Evolutionary conservation across 2,113 vertebrate genomes (phyloP).

Genomic region (Chelonoidis abingdonii): DNA sequence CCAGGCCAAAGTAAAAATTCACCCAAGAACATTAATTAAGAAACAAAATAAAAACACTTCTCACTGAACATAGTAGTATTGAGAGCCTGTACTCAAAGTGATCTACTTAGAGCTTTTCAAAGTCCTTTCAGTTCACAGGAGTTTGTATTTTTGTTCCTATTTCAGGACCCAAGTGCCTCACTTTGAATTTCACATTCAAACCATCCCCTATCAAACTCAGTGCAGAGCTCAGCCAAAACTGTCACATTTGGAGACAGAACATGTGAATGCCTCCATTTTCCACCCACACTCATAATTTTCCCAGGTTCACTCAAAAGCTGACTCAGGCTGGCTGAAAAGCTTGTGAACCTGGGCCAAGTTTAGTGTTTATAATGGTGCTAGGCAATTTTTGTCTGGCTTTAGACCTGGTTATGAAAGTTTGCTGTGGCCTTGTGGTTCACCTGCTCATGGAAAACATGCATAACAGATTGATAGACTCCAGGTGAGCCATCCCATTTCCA

Average conservation of each 20-base stretch:
- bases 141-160: background rate
- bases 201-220: background rate
- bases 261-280: background rate
- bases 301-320: background rate
- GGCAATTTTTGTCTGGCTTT: background rate
- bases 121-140: background rate
- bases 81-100: fast-evolving
- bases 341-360: background rate
- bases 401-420: background rate
- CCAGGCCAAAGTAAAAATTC: background rate
- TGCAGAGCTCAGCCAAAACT: background rate
- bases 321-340: background rate
- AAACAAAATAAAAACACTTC: background rate
- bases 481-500: background rate
- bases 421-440: background rate
- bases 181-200: background rate
- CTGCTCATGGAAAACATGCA: background rate
- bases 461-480: background rate
- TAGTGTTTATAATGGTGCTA: background rate
- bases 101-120: background rate
- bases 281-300: background rate
- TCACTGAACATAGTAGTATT: background rate
- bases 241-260: background rate
- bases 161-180: background rate
- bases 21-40: background rate